These are phyloP conservation scores for Caenorhabditis brenneri DNA, from an alignment of 1,140 invertebrate species.

Conservation along the genomic window DNA sequence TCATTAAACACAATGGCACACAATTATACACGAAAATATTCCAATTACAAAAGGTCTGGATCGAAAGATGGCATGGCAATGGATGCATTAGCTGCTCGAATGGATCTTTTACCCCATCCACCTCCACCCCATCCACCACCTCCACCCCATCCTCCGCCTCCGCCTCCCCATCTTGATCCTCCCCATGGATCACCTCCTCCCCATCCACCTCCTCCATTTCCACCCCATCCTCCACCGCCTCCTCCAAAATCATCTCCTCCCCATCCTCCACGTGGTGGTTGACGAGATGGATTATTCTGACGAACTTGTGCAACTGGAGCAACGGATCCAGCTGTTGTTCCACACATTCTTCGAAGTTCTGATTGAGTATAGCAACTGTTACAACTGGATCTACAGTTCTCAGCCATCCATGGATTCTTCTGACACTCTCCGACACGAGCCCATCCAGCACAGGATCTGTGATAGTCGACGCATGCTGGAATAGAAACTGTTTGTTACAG, in stretches of 20 bases:
- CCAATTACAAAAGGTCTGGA: background rate
- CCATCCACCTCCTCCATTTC: constrained; percentile 41
- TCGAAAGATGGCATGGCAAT: constrained; percentile 19
- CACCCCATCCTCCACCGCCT: constrained; percentile 12
- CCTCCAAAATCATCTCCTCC: constrained; percentile 19
- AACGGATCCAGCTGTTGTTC: constrained; percentile 15
- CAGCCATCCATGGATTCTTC: constrained; percentile 56
- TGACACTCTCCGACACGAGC: constrained; percentile 52
- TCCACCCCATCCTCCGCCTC: no score
- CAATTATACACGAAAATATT: background rate
- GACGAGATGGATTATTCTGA: constrained; percentile 8
- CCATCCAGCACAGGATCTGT: constrained; percentile 51
- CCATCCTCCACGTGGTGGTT: constrained; percentile 17
- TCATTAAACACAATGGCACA: background rate
- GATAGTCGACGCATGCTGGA: constrained; percentile 55
- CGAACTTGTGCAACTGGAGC: constrained; percentile 21
- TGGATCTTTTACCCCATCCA: constrained; percentile 17
- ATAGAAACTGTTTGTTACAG: background rate
- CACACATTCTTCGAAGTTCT: constrained; percentile 32
- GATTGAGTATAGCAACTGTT: constrained; percentile 49
- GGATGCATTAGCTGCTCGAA: constrained; percentile 3
- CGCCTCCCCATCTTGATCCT: constrained; percentile 38
- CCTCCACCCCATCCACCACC: constrained; percentile 7
- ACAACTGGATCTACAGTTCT: constrained; percentile 52
- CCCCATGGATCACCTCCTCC: constrained; percentile 32